Percentiles rank a stretch among this genome's conserved stretches.
Evolutionary conservation across 2,888 invertebrate species (phyloP).

Genomic region (Meganola albula): DNA sequence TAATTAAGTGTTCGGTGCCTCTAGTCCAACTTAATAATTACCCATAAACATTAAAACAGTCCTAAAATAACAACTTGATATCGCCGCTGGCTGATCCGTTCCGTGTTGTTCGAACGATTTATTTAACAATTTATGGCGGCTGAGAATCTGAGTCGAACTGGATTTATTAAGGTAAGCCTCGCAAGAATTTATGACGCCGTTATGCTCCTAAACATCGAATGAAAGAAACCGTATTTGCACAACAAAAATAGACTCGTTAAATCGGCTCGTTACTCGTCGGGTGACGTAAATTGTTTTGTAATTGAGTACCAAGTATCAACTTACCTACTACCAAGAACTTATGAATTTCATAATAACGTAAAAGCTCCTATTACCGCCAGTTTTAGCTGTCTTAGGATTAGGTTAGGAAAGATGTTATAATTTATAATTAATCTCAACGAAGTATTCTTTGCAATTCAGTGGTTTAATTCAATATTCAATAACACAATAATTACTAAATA

Average conservation of each 20-base stretch:
- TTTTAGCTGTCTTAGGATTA: no score
- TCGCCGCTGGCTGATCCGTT: constrained; percentile 40
- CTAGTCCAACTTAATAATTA: constrained; percentile 28
- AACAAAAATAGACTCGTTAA: constrained; percentile 38
- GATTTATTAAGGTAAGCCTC: constrained; percentile 66
- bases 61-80: constrained; percentile 41
- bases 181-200: constrained; percentile 57
- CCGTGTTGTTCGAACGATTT: constrained; percentile 59
- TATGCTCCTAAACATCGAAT: constrained; percentile 41
- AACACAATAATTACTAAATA: no score
- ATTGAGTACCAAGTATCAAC: no score
- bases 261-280: constrained; percentile 20
- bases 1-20: no score
- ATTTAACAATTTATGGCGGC: constrained; percentile 66
- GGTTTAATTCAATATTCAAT: no score
- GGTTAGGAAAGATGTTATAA: no score
- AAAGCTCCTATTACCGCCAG: no score
- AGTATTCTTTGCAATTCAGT: no score
- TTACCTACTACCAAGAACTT: no score
- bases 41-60: constrained; percentile 26
- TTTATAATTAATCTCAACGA: no score
- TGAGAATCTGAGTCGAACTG: constrained; percentile 62
- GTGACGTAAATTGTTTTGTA: constrained; percentile 26
- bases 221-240: constrained; percentile 42
- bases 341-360: no score